Conservation (phyloP, 1,140 invertebrate species). For the Ceratina calcarata region DNA sequence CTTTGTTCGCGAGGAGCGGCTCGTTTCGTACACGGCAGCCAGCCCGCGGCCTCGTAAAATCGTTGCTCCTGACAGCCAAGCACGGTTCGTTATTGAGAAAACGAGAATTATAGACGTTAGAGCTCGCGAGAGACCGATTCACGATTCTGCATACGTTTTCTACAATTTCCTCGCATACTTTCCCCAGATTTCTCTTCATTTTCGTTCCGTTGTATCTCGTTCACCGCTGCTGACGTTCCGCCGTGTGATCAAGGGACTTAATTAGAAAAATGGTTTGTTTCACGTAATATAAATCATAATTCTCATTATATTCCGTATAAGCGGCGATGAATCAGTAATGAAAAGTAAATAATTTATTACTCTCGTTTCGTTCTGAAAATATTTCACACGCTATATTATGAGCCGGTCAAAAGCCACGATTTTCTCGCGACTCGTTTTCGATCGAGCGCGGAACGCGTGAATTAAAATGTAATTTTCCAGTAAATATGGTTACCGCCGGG, state of each 20-base stretch:
- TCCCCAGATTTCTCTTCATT: not conserved
- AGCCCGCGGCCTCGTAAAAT: conserved; percentile 25
- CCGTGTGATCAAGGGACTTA: too few relatives aligned
- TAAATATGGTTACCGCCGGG: conserved; percentile 4
- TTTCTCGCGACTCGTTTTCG: not conserved
- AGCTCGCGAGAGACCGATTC: not conserved
- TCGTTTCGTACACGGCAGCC: not conserved
- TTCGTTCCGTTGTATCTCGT: not conserved
- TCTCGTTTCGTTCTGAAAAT: too few relatives aligned
- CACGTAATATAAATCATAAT: too few relatives aligned
- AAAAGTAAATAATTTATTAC: too few relatives aligned
- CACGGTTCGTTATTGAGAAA: conserved; percentile 35
- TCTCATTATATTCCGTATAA: too few relatives aligned
- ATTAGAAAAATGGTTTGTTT: too few relatives aligned
- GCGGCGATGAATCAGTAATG: too few relatives aligned
- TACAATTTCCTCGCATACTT: not conserved
- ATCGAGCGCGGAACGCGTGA: not conserved
- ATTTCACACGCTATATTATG: too few relatives aligned
- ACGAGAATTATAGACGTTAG: not conserved
- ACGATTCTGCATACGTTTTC: too few relatives aligned
- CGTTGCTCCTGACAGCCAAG: not conserved
- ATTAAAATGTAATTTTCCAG: conserved; percentile 20
- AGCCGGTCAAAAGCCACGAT: too few relatives aligned
- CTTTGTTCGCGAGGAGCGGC: conserved; percentile 11
- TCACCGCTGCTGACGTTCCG: too few relatives aligned